Conservation (phyloP, 2,113 vertebrate genomes). For the Butorides virescens region DNA sequence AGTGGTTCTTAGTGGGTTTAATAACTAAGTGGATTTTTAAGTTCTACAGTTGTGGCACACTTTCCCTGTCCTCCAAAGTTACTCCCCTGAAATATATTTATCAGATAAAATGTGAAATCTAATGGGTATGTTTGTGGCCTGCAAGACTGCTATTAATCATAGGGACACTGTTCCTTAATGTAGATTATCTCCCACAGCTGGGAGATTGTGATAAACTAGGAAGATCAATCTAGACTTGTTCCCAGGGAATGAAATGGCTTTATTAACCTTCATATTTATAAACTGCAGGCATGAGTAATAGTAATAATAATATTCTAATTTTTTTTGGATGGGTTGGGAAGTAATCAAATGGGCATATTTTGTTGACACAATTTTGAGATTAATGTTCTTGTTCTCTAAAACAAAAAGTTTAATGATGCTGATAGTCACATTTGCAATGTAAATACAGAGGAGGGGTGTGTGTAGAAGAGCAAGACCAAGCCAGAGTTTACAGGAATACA, state of each 20-base stretch:
- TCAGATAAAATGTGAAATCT: background rate
- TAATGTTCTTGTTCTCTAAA: background rate
- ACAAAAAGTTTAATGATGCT: background rate
- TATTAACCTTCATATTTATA: slow-evolving; percentile 38
- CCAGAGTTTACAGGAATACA: background rate
- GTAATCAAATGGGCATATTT: background rate
- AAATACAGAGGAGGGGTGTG: background rate
- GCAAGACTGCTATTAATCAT: slow-evolving; percentile 26
- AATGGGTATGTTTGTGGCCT: background rate
- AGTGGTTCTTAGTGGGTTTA: background rate
- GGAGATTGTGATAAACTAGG: slow-evolving; percentile 17
- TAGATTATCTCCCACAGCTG: slow-evolving; percentile 17
- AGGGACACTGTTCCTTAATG: background rate
- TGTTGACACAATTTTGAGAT: slow-evolving; percentile 1
- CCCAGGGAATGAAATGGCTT: background rate
- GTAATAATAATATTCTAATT: background rate
- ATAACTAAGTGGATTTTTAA: background rate
- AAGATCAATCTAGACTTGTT: slow-evolving; percentile 1
- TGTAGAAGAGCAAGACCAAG: background rate
- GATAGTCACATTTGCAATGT: background rate
- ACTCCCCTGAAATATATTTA: background rate
- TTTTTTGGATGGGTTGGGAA: background rate
- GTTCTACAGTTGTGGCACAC: background rate
- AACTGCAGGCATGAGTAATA: slow-evolving; percentile 6
- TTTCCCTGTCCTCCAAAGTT: background rate